phyloP scores from a whole-genome alignment of 1,140 invertebrate species.

The Himalopsyche phryganea region DNA sequence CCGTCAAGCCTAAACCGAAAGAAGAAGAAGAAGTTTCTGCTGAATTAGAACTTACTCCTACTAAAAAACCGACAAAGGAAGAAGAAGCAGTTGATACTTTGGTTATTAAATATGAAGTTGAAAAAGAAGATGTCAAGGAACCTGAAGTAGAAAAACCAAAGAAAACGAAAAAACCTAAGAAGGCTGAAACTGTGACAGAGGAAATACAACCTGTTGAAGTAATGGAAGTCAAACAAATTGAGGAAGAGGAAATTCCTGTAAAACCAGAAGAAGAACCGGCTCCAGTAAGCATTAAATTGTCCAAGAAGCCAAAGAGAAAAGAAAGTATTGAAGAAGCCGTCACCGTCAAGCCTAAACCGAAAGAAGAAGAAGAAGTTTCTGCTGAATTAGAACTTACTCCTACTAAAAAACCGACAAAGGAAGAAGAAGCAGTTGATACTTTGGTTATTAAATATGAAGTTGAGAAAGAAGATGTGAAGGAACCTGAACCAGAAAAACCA shows the following conservation, averaged over 20 bases:
- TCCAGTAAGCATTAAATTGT: constrained; percentile 30
- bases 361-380: constrained; percentile 19
- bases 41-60: background rate
- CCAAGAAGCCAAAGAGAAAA: constrained; percentile 34
- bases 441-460: constrained; percentile 37
- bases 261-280: constrained; percentile 32
- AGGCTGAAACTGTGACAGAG: constrained; percentile 25
- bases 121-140: constrained; percentile 37
- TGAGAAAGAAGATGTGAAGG: constrained; percentile 37
- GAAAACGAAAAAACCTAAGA: constrained; percentile 37
- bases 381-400: background rate
- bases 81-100: constrained; percentile 39
- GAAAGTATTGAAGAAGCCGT: constrained; percentile 30
- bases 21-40: constrained; percentile 12
- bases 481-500: constrained; percentile 27
- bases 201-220: constrained; percentile 33
- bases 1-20: constrained; percentile 21
- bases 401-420: constrained; percentile 33
- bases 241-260: constrained; percentile 32
- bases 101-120: constrained; percentile 37
- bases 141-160: constrained; percentile 27
- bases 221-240: constrained; percentile 32
- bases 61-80: constrained; percentile 34
- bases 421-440: constrained; percentile 38
- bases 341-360: constrained; percentile 15